A percentile compares a stretch with the other conserved stretches of the same genome.
Evolutionary conservation across 2,113 vertebrate species (phyloP).

Genomic region (Actenoides lindsayi): DNA sequence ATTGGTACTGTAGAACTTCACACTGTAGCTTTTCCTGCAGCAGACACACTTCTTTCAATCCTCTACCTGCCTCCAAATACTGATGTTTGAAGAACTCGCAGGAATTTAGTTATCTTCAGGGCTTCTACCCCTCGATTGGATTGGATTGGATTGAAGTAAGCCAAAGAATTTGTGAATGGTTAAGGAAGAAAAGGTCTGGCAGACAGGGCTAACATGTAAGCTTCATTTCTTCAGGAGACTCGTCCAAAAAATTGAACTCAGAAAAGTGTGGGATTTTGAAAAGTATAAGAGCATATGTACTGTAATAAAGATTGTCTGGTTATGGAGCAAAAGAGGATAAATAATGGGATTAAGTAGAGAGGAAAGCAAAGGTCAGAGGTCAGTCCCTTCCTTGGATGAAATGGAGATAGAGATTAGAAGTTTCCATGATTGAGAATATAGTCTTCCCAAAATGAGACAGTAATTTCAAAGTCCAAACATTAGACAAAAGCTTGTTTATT

Average conservation of each 20-base stretch:
- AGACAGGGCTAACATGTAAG: neutral
- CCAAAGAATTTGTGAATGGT: neutral
- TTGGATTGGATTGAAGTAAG: neutral
- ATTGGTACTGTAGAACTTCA: neutral
- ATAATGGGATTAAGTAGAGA: slow-evolving; percentile 52
- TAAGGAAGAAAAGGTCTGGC: neutral
- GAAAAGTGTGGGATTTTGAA: neutral
- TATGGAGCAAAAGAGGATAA: slow-evolving; percentile 25
- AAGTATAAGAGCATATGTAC: neutral
- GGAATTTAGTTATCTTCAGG: slow-evolving; percentile 7
- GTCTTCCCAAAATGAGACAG: neutral
- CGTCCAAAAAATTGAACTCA: neutral
- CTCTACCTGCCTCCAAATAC: neutral
- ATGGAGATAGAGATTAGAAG: neutral
- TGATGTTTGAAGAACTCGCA: neutral
- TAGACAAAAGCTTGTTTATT: neutral
- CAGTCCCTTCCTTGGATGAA: neutral
- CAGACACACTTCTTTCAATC: neutral
- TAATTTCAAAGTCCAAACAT: slow-evolving; percentile 8
- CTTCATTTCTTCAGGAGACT: neutral
- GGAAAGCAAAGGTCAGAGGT: slow-evolving; percentile 47
- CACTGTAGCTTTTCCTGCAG: neutral
- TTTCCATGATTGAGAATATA: neutral
- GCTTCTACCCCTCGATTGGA: neutral
- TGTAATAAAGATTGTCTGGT: slow-evolving; percentile 21